Conservation (phyloP, 2,797 vertebrate species). For the Neomorphus geoffroyi region DNA sequence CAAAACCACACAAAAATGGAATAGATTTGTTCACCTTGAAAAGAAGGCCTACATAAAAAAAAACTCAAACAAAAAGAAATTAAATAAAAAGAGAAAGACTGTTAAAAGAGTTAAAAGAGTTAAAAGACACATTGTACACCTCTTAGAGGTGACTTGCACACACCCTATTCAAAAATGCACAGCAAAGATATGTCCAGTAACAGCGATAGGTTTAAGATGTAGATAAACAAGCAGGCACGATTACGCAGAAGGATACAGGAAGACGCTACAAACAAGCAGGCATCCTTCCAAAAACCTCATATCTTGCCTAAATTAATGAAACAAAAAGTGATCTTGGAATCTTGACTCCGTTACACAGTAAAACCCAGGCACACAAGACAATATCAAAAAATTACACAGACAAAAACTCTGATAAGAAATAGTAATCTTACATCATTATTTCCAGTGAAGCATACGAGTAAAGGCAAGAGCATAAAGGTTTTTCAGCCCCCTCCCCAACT, state of each 20-base stretch:
- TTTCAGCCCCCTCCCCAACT: accelerated
- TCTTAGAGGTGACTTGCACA: neutral
- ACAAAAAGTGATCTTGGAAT: neutral
- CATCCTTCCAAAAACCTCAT: neutral
- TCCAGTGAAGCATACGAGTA: accelerated
- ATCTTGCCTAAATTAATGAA: neutral
- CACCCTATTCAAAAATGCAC: neutral
- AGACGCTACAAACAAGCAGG: neutral
- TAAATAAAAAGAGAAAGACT: neutral
- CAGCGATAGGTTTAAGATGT: accelerated
- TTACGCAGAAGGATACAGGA: neutral
- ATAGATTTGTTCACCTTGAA: neutral
- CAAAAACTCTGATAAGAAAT: neutral
- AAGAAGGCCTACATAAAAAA: neutral
- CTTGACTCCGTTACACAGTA: neutral
- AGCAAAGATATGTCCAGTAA: neutral
- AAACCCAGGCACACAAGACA: neutral
- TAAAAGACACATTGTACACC: neutral
- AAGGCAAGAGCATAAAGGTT: neutral
- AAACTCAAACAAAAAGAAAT: neutral
- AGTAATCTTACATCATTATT: neutral
- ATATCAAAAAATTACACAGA: neutral
- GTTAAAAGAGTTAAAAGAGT: neutral
- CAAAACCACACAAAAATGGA: neutral
- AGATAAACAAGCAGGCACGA: neutral